Conservation (phyloP, 2,797 vertebrate genomes). For the Balearica regulorum region DNA sequence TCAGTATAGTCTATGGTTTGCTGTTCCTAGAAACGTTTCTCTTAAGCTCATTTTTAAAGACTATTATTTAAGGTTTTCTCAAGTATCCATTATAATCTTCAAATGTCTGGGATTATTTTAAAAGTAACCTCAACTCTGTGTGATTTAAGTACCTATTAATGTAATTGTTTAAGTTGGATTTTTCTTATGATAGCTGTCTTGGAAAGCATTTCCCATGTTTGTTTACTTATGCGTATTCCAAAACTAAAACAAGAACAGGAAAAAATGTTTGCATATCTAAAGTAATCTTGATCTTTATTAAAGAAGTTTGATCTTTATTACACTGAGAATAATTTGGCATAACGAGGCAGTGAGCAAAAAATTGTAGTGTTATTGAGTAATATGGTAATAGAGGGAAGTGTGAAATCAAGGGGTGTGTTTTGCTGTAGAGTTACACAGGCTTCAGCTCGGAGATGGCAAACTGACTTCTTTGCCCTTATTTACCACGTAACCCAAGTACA, state of each 20-base stretch:
- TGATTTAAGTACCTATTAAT: neutral
- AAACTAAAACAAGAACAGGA: neutral
- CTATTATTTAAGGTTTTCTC: neutral
- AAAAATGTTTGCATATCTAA: neutral
- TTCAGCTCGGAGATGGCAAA: neutral
- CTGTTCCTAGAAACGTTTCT: neutral
- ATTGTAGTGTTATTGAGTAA: neutral
- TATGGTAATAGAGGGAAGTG: neutral
- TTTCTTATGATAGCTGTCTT: neutral
- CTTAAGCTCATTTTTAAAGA: neutral
- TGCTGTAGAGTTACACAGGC: neutral
- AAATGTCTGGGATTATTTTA: neutral
- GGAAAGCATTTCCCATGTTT: neutral
- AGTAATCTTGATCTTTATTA: neutral
- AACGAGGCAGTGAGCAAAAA: neutral
- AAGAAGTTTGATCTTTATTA: neutral
- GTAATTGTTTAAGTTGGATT: neutral
- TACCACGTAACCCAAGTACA: neutral
- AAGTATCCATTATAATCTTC: neutral
- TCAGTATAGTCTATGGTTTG: neutral
- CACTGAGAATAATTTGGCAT: neutral
- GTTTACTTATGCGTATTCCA: neutral
- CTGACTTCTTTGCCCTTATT: neutral
- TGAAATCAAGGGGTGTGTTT: neutral
- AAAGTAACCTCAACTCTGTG: neutral